Base-by-base conservation (phyloP, 2,888 invertebrate species). In the Parnassius apollo region DNA sequence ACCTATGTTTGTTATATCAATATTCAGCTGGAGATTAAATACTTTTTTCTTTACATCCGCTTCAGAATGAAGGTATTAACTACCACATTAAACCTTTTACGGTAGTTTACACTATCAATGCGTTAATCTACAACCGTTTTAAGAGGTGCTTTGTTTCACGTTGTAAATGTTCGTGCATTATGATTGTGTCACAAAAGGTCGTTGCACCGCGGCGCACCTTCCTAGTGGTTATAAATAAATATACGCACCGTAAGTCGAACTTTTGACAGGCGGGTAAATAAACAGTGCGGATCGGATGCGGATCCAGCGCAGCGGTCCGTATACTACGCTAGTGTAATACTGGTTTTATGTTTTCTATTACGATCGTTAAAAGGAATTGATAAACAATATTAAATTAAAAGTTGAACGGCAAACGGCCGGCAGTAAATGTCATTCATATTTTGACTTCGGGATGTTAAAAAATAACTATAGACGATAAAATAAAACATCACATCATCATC, bases 181-280 rank as follows among this genome's bases (percentile, higher is more conserved):
- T 76, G 80, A 81, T 82, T 81, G 77, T 80, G 82, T 82, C 82
- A 81, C 78, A 73, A 53, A 71, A 78, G 88, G 82, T 88, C 91
- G 80, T 83, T 85, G 90, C 82, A 83, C 90, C 79, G 76, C 65
- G 75, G 77, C 85, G 82, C 88, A 88, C 89, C 89, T 91, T 88
- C 88, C 85, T 85, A 78, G 75, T 72, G 73, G 80, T 78, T 88
- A 88, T 87, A 88, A 88, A 88, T 87, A 88, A 88, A 91, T 91
- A 91, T 91, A 90, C 81, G 71, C 81, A 64, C 71, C 75, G 78
- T 77, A 83, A 86, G 88, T 86, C 86, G 85, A 88, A 88, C 83
- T 86, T 88, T 87, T 88, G 90, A 89, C 88, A 87, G 78, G 80
- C 80, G 75, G 75, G 87, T 87, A 88, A 88, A 90, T 85, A 88